Base-by-base conservation (phyloP, 2,888 invertebrate species). In the Sturmia bella region DNA sequence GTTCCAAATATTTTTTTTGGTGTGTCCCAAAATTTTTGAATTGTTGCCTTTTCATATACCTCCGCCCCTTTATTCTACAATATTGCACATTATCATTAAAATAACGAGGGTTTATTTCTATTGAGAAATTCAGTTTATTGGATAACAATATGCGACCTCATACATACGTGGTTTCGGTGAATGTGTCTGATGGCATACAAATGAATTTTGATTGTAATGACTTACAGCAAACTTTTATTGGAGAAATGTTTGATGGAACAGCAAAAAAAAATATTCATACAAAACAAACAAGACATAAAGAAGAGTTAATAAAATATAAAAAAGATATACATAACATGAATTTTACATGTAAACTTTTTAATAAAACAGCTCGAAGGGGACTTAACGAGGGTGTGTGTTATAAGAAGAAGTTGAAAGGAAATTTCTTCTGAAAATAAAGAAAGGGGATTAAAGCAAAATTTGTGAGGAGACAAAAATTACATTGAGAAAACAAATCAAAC, bases 91-190 rank as follows among this genome's bases (percentile, higher is more conserved):
- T 64, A 70, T 70, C 56, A 77, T 76, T 61, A 59, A 73, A 73
- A 74, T 63, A 61, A 80, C 57, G 64, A 80, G 39, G 48, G 59
- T 57, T 77, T 32, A 1, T 32, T 32, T 74, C 74, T 82, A 77
- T 78, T 78, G 69, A 78, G 81, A 82, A 78, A 74, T 78, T 77
- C 69, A 69, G 59, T 74, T 82, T 78, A 74, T 78, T 78, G 78
- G 69, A 64, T 78, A 78, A 82, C 73, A 78, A 78, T 63, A 82
- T 78, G 78, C 78, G 81, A 78, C 78, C 81, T 69, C 69, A 69
- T 52, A 57, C 0, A 13, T n/a, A 32, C 12, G 19, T 57, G 37
- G n/a, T 9, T 45, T 3, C 21, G 37, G 3, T 48, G 59, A 17
- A n/a, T 13, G 43, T 15, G 7, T 24, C 32, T 15, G 27, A n/a